Evolutionary conservation across 2,797 vertebrate genomes (phyloP), one percentile per base, ranked within the genome.

Genomic region (Lacerta agilis): DNA sequence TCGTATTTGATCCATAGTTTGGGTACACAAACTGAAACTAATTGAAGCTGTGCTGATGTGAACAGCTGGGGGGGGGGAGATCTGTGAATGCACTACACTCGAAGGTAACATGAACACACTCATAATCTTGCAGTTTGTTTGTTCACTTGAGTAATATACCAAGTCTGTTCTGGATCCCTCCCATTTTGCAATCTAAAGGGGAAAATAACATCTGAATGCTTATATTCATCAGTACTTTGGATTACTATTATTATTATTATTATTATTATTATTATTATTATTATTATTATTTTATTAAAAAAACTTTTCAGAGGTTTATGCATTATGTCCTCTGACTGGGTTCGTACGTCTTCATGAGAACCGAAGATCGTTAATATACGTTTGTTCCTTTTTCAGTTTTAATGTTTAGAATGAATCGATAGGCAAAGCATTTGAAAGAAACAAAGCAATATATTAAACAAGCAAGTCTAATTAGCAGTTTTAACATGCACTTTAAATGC

Each of bases 351-450:
- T 43, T 82, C 41, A 45, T 82, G 38, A 82, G 11, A 82, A 41
- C 13, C 29, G 72, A 75, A 82, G 18, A 67, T 85, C 33, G 23
- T 75, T 89, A 49, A 45, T 2, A 72, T 75, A 83, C 2, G 1
- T 61, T 18, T 20, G 58, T 61, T 61, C 58, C 18, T 61, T 49
- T 49, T 61, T 61, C 58, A 10, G 3, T 82, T 88, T 82, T 69
- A 66, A 83, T 43, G 76, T 64, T 79, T 15, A 29, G 11, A 80
- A 83, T 61, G 20, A 82, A 13, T 15, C 29, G 72, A 10, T n/a
- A 86, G 18, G 8, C 25, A 69, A 71, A 71, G 61, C 23, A 38
- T 86, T 61, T 87, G 78, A 49, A 90, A 45, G n/a, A 85, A 5
- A 29, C 11, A 85, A 75, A 41, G 79, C 58, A 61, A 61, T 61